Percentiles rank a stretch among this genome's conserved stretches.
phyloP scores from a whole-genome alignment of 2,888 invertebrate genomes.

The Archaeoteleia sp. region DNA sequence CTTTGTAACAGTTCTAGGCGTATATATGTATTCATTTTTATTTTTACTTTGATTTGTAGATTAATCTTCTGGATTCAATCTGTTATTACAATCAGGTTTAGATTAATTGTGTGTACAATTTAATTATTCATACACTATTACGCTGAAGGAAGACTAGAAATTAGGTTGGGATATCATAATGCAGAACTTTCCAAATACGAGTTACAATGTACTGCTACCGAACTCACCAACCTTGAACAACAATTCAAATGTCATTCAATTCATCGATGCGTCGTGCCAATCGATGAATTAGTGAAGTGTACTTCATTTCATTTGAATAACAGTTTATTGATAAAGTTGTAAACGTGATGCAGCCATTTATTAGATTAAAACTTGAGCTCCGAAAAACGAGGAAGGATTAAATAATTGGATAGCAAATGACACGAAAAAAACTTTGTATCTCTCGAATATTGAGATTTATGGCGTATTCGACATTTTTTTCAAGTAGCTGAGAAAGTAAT shows the following conservation, averaged over 20 bases:
- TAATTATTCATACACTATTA: constrained; percentile 17
- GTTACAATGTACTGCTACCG: not conserved
- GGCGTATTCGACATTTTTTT: constrained; percentile 25
- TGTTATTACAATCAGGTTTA: not conserved
- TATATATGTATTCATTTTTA: too few relatives aligned
- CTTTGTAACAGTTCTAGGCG: too few relatives aligned
- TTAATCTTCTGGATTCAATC: too few relatives aligned
- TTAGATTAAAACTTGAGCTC: too few relatives aligned
- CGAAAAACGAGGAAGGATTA: constrained; percentile 7
- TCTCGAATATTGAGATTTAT: constrained; percentile 13
- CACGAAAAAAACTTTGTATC: too few relatives aligned
- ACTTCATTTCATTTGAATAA: constrained; percentile 2
- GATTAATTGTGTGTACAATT: not conserved
- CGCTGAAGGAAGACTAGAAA: too few relatives aligned
- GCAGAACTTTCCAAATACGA: not conserved
- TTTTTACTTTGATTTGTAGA: too few relatives aligned
- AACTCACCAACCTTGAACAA: not conserved
- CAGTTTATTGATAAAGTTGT: not conserved
- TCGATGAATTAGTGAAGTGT: not conserved
- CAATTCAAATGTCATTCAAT: not conserved
- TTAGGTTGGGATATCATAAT: not conserved
- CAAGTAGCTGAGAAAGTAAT: constrained; percentile 20
- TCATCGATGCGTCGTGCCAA: too few relatives aligned
- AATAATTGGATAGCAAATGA: constrained; percentile 1
- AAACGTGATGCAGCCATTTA: too few relatives aligned